These are phyloP conservation scores for Gulo gulo DNA, from an alignment of 2,113 vertebrate genomes.

Conservation along the genomic window DNA sequence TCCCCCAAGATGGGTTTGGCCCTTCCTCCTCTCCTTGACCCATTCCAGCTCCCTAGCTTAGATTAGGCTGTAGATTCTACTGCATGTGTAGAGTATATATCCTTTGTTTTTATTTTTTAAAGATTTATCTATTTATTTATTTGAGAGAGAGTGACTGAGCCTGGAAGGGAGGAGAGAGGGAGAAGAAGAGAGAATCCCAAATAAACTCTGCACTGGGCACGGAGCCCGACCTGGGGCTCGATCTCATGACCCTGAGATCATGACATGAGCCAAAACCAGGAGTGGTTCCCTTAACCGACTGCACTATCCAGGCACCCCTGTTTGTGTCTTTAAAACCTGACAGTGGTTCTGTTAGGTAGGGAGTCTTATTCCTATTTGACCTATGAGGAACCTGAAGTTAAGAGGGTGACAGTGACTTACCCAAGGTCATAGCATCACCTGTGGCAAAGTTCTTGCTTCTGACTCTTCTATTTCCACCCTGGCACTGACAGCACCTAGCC, in stretches of 20 bases:
- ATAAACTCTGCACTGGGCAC: not conserved
- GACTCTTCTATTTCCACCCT: not conserved
- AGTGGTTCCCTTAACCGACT: not conserved
- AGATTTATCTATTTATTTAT: no score
- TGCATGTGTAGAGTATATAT: not conserved
- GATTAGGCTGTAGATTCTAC: not conserved
- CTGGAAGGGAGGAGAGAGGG: not conserved
- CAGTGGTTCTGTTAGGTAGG: not conserved
- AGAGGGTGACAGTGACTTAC: not conserved
- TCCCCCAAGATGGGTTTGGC: not conserved
- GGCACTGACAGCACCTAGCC: not conserved
- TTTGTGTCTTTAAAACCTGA: not conserved
- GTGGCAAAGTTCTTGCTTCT: not conserved
- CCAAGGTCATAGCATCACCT: not conserved
- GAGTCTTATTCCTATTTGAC: not conserved
- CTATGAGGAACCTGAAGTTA: not conserved
- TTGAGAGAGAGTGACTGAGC: no score
- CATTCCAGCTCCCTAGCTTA: not conserved
- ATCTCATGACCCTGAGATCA: not conserved
- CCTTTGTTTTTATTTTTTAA: not conserved
- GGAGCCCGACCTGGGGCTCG: not conserved
- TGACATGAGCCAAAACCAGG: not conserved
- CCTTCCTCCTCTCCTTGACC: not conserved
- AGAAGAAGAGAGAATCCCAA: not conserved
- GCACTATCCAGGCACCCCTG: not conserved